Evolutionary conservation across 2,113 vertebrate species (phyloP).

Genomic region (Shinisaurus crocodilurus): DNA sequence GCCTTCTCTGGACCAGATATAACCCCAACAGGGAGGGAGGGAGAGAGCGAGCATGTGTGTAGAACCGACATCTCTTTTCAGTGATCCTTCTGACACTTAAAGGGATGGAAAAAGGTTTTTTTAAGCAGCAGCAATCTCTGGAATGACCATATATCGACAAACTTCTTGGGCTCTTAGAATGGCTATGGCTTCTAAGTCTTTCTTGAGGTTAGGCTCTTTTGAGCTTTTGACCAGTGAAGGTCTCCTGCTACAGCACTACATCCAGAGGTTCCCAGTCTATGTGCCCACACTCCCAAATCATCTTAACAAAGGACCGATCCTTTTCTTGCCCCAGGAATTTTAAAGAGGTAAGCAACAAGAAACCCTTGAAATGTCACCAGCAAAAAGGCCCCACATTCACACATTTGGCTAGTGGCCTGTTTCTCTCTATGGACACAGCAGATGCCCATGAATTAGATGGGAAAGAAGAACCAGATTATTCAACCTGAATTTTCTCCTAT

Average conservation of each 20-base stretch:
- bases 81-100: background rate
- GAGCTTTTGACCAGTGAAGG: background rate
- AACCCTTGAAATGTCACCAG: background rate
- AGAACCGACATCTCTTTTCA: background rate
- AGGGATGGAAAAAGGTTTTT: background rate
- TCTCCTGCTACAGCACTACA: background rate
- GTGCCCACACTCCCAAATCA: background rate
- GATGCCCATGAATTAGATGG: constrained; percentile 9
- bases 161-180: background rate
- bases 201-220: background rate
- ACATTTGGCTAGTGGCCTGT: constrained; percentile 7
- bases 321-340: background rate
- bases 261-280: background rate
- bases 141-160: background rate
- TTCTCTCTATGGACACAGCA: background rate
- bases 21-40: background rate
- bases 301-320: background rate
- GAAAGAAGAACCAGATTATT: background rate
- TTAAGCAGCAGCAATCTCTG: background rate
- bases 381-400: background rate
- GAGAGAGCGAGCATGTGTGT: too few species aligned
- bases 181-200: background rate
- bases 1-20: background rate
- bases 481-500: background rate
- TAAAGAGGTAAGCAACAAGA: background rate